Conservation (phyloP, 30 jellyfish, hydroid and myxozoan genomes). For the Pseudorhiza aurosa region DNA sequence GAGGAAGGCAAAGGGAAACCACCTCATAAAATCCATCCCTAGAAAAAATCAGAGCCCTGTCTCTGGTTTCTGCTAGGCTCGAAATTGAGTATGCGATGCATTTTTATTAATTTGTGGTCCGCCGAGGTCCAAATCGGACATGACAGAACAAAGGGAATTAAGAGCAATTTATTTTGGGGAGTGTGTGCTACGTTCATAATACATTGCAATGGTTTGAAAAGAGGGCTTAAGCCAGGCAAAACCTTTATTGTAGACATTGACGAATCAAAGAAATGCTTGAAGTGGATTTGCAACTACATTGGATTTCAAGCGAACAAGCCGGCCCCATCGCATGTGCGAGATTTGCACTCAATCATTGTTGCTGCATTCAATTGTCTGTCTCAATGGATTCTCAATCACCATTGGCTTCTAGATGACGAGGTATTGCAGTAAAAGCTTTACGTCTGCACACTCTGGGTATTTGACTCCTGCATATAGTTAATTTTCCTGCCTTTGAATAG, state of each 20-base stretch:
- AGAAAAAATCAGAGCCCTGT: no score
- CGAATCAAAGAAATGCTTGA: conserved; percentile 76
- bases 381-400: conserved; percentile 90
- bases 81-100: no score
- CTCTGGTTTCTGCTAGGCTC: no score
- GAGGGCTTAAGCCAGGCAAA: no score
- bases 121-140: no score
- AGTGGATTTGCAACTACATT: conserved; percentile 94
- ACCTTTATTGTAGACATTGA: conserved; percentile 45
- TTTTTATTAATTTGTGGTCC: no score
- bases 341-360: conserved; percentile 89
- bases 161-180: no score
- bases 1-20: no score
- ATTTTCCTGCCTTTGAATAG: not conserved
- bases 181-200: no score
- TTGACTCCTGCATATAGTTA: not conserved
- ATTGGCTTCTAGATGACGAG: conserved; percentile 94
- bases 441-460: not conserved
- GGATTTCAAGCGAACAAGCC: conserved; percentile 96
- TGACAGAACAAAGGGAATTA: no score
- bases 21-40: no score
- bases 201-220: no score
- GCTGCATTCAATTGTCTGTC: conserved; percentile 91
- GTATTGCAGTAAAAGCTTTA: conserved; percentile 38
- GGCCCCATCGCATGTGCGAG: conserved; percentile 94